phyloP scores from a whole-genome alignment of 92 coral and sea anemone species.

The Ricordea florida region DNA sequence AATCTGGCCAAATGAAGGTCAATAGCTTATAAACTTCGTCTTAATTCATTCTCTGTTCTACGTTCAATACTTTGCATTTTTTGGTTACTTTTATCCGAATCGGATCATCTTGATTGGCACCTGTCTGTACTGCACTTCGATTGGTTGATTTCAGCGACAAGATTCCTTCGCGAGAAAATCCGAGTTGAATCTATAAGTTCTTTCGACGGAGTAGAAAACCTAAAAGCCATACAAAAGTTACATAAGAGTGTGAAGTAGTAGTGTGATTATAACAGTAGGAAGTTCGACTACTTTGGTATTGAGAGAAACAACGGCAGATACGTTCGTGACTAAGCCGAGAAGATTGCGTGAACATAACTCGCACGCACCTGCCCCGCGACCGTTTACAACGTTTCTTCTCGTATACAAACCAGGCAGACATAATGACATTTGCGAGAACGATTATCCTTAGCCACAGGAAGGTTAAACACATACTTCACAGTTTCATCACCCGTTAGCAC shows the following conservation, averaged over 20 bases:
- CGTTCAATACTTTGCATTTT: neutral
- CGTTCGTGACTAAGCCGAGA: no score
- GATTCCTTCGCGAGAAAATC: neutral
- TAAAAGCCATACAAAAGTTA: neutral
- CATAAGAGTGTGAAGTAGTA: neutral
- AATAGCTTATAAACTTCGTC: neutral
- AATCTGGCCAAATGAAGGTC: neutral
- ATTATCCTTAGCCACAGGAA: no score
- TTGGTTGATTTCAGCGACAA: neutral
- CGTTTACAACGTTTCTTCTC: no score
- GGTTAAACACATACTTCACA: neutral
- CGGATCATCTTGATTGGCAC: neutral
- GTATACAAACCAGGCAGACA: no score
- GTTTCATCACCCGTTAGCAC: neutral
- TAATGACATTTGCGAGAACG: no score
- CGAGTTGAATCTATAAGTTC: neutral
- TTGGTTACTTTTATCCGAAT: neutral
- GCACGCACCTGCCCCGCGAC: no score
- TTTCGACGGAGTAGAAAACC: neutral
- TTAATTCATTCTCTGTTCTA: neutral
- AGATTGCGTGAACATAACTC: no score
- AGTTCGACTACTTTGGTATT: no score
- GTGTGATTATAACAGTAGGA: no score
- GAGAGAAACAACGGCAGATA: no score
- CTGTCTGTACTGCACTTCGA: slow-evolving; percentile 2